Evolutionary conservation across 2,113 vertebrate genomes (phyloP).

Genomic region (Elgaria multicarinata): DNA sequence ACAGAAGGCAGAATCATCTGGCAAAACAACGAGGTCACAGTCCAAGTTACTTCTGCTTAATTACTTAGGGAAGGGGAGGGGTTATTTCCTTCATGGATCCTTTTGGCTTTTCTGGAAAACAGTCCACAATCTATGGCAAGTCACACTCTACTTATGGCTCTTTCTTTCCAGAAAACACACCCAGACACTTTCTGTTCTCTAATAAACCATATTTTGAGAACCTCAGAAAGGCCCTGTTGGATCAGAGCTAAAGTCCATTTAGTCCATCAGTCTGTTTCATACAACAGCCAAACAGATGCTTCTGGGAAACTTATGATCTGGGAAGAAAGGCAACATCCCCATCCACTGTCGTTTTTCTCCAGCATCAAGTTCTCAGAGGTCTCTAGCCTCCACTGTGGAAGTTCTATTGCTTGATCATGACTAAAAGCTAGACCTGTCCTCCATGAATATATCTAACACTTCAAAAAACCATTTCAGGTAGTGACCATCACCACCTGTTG

Average conservation of each 20-base stretch:
- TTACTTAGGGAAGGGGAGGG: conserved; percentile 65
- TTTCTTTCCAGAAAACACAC: background rate
- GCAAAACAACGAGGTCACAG: conserved; percentile 67
- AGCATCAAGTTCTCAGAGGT: background rate
- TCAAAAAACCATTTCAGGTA: background rate
- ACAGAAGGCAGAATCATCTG: conserved; percentile 76
- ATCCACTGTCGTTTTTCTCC: background rate
- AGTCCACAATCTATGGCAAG: conserved; percentile 74
- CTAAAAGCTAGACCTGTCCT: background rate
- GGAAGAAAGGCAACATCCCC: background rate
- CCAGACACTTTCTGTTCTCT: background rate
- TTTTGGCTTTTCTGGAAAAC: conserved; percentile 60
- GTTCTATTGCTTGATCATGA: background rate
- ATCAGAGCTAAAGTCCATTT: background rate
- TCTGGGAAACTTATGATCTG: background rate
- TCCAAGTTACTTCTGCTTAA: conserved; percentile 70
- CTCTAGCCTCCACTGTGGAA: background rate
- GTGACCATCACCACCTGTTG: background rate
- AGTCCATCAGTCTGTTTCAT: background rate
- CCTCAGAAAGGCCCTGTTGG: background rate
- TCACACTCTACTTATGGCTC: conserved; percentile 72
- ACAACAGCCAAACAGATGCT: background rate
- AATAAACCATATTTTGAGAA: background rate
- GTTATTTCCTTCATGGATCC: conserved; percentile 66
- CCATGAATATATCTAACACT: background rate